Evolutionary conservation across 2,888 invertebrate genomes (phyloP), one percentile per base, ranked within the genome.

Genomic region (Psylliodes chrysocephalus): DNA sequence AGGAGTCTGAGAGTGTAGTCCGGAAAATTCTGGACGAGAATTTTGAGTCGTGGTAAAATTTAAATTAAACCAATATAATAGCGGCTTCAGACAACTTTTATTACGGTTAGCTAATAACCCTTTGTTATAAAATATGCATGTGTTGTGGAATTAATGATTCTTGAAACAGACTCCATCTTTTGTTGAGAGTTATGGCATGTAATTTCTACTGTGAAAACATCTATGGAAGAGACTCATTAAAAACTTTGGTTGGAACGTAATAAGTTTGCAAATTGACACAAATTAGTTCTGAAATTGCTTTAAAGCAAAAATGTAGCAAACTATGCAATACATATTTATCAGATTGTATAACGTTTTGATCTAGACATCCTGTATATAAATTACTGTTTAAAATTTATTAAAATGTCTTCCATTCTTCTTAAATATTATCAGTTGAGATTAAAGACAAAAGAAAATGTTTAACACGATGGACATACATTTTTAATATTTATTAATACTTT

Each of bases 11-110:
- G 22, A 46, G 25, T 46, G 22, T 25, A 14, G 17, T 12, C 46
- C 19, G 46, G 46, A 46, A 46, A 46, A 22, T 22, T 40, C 8
- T 44, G 44, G 44, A 22, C 14, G 19, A 6, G 10, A 44, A 40
- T 14, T 44, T 44, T n/a, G 44, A 22, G 46, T 22, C 22, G 14
- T 22, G 46, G 15, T 44, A 44, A 22, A 46, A 22, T 46, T 46
- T 46, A 46, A 46, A 46, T 46, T 46, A 46, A 22, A 22, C 46
- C 46, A 46, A 46, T 46, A 46, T 46, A 46, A 46, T 46, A 46
- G 46, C 46, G n/a, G 46, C 22, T 46, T 46, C 46, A 46, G 46
- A 46, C 46, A 46, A 46, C 46, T 46, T 46, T 46, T 46, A 46
- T 46, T 46, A 46, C 19, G 46, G 46, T 46, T 46, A 46, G 46